Conservation (phyloP, 2,888 invertebrate species). For the Oegoconia quadripuncta region DNA sequence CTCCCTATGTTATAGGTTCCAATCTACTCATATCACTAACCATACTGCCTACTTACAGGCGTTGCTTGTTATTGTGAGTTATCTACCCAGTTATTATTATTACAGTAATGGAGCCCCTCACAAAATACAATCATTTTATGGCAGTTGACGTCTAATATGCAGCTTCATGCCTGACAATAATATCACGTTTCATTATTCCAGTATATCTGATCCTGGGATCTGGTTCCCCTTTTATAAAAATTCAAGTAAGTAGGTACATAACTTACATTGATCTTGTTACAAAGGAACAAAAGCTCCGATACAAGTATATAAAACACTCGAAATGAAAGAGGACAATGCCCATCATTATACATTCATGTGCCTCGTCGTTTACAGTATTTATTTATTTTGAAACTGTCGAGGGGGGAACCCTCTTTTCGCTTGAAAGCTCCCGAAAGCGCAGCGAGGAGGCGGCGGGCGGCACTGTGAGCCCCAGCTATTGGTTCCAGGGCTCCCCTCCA, state of each 20-base stretch:
- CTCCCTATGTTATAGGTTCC: no score
- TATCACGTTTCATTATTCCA: slow-evolving; percentile 67
- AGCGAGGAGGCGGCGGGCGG: slow-evolving; percentile 65
- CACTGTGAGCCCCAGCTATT: slow-evolving; percentile 41
- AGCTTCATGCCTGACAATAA: slow-evolving; percentile 58
- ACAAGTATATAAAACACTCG: slow-evolving; percentile 76
- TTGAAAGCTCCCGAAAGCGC: slow-evolving; percentile 71
- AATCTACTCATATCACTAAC: no score
- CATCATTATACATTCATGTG: slow-evolving; percentile 78
- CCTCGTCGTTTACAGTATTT: slow-evolving; percentile 77
- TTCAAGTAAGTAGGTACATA: slow-evolving; percentile 56
- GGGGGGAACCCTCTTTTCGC: slow-evolving; percentile 72
- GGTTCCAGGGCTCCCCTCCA: slow-evolving; percentile 58
- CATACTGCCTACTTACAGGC: no score
- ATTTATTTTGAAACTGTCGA: slow-evolving; percentile 72
- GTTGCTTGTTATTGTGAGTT: no score
- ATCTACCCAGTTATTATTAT: slow-evolving; percentile 5
- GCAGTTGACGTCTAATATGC: slow-evolving; percentile 47
- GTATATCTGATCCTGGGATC: slow-evolving; percentile 64
- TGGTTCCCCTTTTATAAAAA: slow-evolving; percentile 56
- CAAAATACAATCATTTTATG: slow-evolving; percentile 40
- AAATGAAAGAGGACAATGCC: slow-evolving; percentile 72
- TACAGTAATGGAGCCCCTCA: slow-evolving; percentile 28
- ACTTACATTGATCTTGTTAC: slow-evolving; percentile 57
- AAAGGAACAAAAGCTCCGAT: slow-evolving; percentile 71